Evolutionary conservation across 1,140 invertebrate species (phyloP), one percentile per base, ranked within the genome.

Genomic region (Arctopsyche grandis): DNA sequence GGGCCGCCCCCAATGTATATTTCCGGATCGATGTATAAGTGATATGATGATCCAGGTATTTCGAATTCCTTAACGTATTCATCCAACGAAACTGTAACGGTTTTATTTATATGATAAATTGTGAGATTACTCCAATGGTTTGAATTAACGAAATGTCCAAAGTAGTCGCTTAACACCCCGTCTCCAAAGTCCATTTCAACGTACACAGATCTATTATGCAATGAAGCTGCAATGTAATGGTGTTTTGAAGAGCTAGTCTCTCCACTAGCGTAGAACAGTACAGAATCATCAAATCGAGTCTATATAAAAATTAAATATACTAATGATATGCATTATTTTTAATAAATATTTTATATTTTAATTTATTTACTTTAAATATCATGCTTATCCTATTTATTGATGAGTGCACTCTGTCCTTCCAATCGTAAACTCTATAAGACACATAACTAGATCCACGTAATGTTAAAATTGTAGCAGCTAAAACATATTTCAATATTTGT

Each of bases 91-190:
- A 98, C 89, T 79, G 90, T 89, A 0, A 98, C 90, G 0, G 89
- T 89, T 78, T 92, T 91, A 43, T 93, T 91, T 82, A 93, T 91
- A 84, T 98, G 94, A 48, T 93, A 90, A 63, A 98, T 94, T 0
- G 96, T 98, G 7, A 98, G 87, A 84, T 97, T 97, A 85, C 97
- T 96, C 96, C 96, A 98, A 80, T 92, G 90, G 83, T 94, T 93
- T 71, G 92, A 91, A 22, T 92, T 94, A 0, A 94, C 88, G 80
- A 90, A 88, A 75, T 91, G 87, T 0, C 94, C 94, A 5, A 96
- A 86, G n/a, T 91, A 88, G 0, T 91, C 90, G 16, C 91, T 89
- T 16, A 94, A 89, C 4, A 92, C 91, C 63, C 93, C 92, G 84
- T 95, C 92, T 0, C 96, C 96, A 84, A 98, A 93, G 84, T 96